phyloP scores from a whole-genome alignment of 2,888 invertebrate species.

The Cancer borealis region DNA sequence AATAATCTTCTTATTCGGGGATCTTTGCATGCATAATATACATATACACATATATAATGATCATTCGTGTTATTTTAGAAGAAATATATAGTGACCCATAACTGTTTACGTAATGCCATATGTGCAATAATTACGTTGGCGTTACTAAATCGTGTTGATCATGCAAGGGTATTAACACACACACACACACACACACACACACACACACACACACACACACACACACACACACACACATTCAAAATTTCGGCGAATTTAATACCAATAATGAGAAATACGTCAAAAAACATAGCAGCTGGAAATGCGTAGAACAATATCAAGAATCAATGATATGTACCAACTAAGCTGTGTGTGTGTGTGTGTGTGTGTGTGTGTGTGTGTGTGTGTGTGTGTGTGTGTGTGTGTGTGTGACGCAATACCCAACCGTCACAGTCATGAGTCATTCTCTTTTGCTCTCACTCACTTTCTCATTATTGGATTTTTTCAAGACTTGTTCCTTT shows the following conservation, averaged over 20 bases:
- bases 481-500: background rate
- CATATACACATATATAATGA: background rate
- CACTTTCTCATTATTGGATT: background rate
- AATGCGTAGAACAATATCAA: too few species aligned
- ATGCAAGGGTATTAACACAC: background rate
- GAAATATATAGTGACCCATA: background rate
- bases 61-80: background rate
- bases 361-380: background rate
- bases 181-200: background rate
- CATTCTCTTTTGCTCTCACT: background rate
- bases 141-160: background rate
- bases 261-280: too few species aligned
- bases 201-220: background rate
- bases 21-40: too few species aligned
- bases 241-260: too few species aligned
- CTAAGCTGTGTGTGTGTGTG: background rate
- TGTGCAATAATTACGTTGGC: background rate
- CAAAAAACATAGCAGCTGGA: too few species aligned
- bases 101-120: background rate
- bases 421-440: background rate
- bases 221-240: too few species aligned
- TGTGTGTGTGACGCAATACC: background rate
- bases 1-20: too few species aligned
- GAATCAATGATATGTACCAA: background rate
- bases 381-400: background rate